Evolutionary conservation across 2,888 invertebrate species (phyloP), one percentile per base, ranked within the genome.

Genomic region (Cephus runcator): DNA sequence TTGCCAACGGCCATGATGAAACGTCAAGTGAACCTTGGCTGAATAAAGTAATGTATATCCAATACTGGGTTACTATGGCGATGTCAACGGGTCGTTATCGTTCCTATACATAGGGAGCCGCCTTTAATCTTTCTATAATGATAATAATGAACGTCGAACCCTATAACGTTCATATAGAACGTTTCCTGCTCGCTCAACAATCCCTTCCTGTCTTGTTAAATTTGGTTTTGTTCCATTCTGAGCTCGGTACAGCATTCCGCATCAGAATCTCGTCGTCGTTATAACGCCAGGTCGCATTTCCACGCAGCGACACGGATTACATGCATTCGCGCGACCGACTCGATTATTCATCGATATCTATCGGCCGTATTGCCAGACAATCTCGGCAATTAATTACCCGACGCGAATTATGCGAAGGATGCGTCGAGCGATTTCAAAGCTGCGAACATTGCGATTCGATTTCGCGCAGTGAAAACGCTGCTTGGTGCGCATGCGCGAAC

Each of bases 331-430:
- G 68, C 69, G 31, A 69, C 23, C 40, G 73, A 78, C 69, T 69
- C 71, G 73, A 78, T 73, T 78, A 78, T 73, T 73, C 75, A 78
- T 73, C 76, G 36, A 36, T 76, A 69, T 36, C 68, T 73, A 69
- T 69, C 68, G 34, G 36, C 76, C 73, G 69, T 35, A 56, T 56
- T 56, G 56, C 35, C 68, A 69, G 40, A 76, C 75, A 75, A 40
- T 78, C 35, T 12, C 34, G 34, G 33, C 36, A 76, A 78, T 69
- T 34, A 76, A 75, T 75, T 56, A 75, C 69, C 11, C 73, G 4
- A n/a, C 34, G 34, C 30, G 35, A n/a, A 69, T 12, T 69, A 69
- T 30, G 34, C 33, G 34, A 68, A 34, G 69, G 33, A 30, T 31
- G 69, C 35, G 69, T 23, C 23, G 56, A 56, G 9, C 23, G 9